Base-by-base conservation (phyloP, 2,888 invertebrate genomes). In the Meganola albula region DNA sequence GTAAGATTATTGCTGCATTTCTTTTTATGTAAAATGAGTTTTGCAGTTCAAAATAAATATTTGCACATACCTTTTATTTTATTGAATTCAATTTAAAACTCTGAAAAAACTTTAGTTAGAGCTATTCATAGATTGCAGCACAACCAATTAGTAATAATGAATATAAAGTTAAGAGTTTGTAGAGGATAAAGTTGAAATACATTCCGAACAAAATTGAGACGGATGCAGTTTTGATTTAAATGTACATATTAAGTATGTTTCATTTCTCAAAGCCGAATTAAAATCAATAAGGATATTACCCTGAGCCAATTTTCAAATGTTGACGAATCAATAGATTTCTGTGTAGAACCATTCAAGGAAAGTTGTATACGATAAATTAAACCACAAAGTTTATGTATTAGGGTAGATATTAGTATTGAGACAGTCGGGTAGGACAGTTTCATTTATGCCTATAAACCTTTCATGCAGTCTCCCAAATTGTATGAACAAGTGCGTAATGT, bases 401-500 rank as follows among this genome's bases (percentile, higher is more conserved):
- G 63, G 68, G 62, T 56, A 56, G 63, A 64, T 64, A 61, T 66
- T 65, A 56, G 60, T 62, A 70, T 68, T 65, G 61, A 63, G 56
- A 60, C 54, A 55, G 60, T 60, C 56, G 68, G 73, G 72, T 71
- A 55, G 53, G 60, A 53, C 60, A 69, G 68, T 73, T 74, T 66
- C 71, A 71, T 71, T 72, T 64, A 69, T 62, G 62, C 62, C 63
- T 63, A 65, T 63, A 66, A 72, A 67, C 71, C 69, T 74, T 72
- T 70, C 67, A 69, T 65, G 65, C 63, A 63, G 75, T 73, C 70
- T 71, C 65, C 68, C 63, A 63, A 72, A 70, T 74, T 73, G 69
- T 74, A 76, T 67, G 72, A 73, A 77, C 74, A 72, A 78, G 74
- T 76, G 74, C 70, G 72, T 76, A 74, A 71, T 70, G 71, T 72